These are phyloP conservation scores for Agapornis canus DNA, from an alignment of 2,797 vertebrate species.

Conservation along the genomic window DNA sequence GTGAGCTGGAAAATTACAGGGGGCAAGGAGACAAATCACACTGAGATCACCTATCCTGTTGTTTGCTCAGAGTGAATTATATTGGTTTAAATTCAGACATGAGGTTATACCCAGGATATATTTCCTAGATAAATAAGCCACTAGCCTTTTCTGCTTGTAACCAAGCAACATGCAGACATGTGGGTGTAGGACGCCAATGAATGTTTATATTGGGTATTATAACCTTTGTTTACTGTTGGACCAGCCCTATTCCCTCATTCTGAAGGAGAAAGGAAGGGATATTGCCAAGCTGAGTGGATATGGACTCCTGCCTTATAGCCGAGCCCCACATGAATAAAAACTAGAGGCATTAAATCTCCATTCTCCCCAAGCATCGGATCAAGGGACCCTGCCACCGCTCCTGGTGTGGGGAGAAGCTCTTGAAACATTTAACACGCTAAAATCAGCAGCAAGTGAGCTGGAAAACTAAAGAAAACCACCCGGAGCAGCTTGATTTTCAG, in stretches of 20 bases:
- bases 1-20: constrained; percentile 2
- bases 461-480: background rate
- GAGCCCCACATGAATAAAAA: background rate
- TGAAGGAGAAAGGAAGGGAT: background rate
- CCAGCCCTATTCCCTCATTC: background rate
- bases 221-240: constrained; percentile 44
- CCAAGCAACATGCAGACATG: constrained; percentile 38
- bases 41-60: constrained; percentile 1
- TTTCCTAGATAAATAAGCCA: constrained; percentile 49
- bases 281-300: background rate
- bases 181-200: background rate
- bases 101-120: constrained; percentile 34
- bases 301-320: background rate
- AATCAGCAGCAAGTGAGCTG: background rate
- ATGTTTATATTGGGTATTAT: constrained; percentile 30
- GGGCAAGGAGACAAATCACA: background rate
- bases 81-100: constrained; percentile 18
- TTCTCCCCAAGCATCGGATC: background rate
- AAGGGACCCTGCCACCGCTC: background rate
- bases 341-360: background rate
- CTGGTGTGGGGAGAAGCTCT: background rate
- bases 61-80: background rate
- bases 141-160: constrained; percentile 31
- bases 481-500: background rate
- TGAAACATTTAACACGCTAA: background rate